A percentile compares a stretch with the other conserved stretches of the same genome.
These are phyloP conservation scores for Ageneiosus marmoratus DNA, from an alignment of 2,113 vertebrate species.

Conservation along the genomic window DNA sequence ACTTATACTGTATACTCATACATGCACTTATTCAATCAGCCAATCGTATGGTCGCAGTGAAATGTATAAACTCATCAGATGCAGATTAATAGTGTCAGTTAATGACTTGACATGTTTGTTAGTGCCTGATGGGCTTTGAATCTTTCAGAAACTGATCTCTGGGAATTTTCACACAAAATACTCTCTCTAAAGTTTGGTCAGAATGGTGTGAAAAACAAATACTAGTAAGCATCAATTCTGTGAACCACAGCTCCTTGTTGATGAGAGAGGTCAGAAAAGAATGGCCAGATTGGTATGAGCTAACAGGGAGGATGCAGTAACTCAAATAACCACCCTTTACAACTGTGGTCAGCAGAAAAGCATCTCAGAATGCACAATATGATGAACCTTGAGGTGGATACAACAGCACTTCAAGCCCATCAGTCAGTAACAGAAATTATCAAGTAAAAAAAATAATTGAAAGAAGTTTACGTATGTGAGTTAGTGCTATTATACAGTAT, in stretches of 20 bases:
- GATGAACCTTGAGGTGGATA: no score
- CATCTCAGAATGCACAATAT: no score
- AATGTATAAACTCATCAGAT: not conserved
- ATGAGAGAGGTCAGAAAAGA: not conserved
- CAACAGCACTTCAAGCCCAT: not conserved
- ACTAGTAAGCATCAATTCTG: not conserved
- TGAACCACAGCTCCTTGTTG: not conserved
- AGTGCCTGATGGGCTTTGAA: no score
- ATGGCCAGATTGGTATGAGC: not conserved
- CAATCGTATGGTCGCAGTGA: not conserved
- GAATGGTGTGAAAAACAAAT: not conserved
- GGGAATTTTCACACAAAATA: not conserved
- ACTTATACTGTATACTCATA: not conserved
- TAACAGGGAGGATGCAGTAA: not conserved
- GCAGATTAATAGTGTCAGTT: not conserved
- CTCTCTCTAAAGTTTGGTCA: not conserved
- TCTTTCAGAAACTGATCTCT: not conserved
- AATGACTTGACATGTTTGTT: not conserved
- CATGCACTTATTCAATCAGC: not conserved
- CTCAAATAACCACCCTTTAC: not conserved
- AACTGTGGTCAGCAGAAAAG: no score
- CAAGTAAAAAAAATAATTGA: no score
- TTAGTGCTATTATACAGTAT: no score
- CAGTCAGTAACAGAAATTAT: not conserved
- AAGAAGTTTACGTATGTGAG: no score